A percentile compares a stretch with the other conserved stretches of the same genome.
Conservation (phyloP, 2,888 invertebrate species). For the Chrysopilus asiliformis region DNA sequence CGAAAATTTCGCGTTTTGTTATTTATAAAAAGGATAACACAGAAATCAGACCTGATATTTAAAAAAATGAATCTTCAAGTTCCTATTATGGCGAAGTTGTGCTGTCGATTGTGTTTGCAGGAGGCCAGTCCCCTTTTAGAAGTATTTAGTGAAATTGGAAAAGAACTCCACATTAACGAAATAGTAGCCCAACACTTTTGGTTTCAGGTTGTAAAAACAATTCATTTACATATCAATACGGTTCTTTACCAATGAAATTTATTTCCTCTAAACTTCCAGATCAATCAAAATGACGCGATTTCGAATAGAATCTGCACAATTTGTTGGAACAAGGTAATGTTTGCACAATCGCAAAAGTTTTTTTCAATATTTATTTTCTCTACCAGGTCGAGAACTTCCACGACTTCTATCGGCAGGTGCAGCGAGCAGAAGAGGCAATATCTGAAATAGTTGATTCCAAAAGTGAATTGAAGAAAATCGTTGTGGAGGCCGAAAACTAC, state of each 20-base stretch:
- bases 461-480: too few relatives aligned
- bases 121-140: slow-evolving; percentile 8
- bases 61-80: too few relatives aligned
- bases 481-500: not conserved
- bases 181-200: slow-evolving; percentile 9
- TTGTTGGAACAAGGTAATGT: slow-evolving; percentile 13
- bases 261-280: slow-evolving; percentile 2
- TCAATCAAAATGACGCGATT: slow-evolving; percentile 8
- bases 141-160: slow-evolving; percentile 8
- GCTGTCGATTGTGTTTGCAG: slow-evolving; percentile 12
- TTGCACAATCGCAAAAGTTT: too few relatives aligned
- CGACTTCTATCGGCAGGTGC: slow-evolving; percentile 6
- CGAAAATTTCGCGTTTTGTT: too few relatives aligned
- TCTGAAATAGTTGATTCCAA: slow-evolving; percentile 2
- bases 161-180: slow-evolving; percentile 5
- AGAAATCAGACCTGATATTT: too few relatives aligned
- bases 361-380: too few relatives aligned
- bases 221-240: too few relatives aligned
- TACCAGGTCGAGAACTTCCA: too few relatives aligned
- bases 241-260: too few relatives aligned
- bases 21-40: too few relatives aligned
- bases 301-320: slow-evolving; percentile 11
- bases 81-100: too few relatives aligned
- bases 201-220: too few relatives aligned
- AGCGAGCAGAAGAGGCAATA: slow-evolving; percentile 10